A percentile compares a stretch with the other conserved stretches of the same genome.
phyloP scores from a whole-genome alignment of 2,888 invertebrate genomes.

The Seladonia tumulorum region DNA sequence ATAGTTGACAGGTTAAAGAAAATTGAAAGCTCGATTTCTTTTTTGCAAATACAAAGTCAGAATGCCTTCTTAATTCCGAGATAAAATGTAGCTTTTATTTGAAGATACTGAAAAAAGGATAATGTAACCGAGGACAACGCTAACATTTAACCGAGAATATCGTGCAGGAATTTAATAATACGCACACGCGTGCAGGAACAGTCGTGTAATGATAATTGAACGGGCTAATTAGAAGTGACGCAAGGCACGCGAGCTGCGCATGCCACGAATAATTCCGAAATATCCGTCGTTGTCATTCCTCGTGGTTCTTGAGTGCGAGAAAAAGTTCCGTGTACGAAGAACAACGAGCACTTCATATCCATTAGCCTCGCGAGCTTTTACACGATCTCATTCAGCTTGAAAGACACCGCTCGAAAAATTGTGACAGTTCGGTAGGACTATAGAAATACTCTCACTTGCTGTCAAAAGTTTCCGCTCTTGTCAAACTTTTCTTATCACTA shows the following conservation, averaged over 20 bases:
- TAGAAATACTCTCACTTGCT: background rate
- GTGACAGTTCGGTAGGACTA: background rate
- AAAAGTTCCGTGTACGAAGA: constrained; percentile 13
- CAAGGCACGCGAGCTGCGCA: constrained; percentile 77
- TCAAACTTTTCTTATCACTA: background rate
- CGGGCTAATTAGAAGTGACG: constrained; percentile 76
- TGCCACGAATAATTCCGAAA: constrained; percentile 69
- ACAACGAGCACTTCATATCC: background rate
- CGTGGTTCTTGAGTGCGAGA: constrained; percentile 9
- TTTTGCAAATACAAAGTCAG: background rate
- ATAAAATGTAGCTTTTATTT: background rate
- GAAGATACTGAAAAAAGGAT: background rate
- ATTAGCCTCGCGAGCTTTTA: constrained; percentile 31
- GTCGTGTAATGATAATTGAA: constrained; percentile 73
- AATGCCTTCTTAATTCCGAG: background rate
- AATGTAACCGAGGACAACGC: background rate
- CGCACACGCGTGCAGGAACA: constrained; percentile 45
- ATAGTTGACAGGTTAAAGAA: too few species aligned
- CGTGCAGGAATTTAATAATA: constrained; percentile 59
- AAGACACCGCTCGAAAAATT: background rate
- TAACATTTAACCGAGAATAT: constrained; percentile 16
- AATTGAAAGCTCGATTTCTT: too few species aligned
- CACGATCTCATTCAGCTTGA: background rate
- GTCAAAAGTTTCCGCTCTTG: background rate
- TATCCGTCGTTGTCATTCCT: constrained; percentile 25